Percentiles rank a stretch among this genome's conserved stretches.
These are phyloP conservation scores for Otocyon megalotis DNA, from an alignment of 2,113 vertebrate species.

Conservation along the genomic window DNA sequence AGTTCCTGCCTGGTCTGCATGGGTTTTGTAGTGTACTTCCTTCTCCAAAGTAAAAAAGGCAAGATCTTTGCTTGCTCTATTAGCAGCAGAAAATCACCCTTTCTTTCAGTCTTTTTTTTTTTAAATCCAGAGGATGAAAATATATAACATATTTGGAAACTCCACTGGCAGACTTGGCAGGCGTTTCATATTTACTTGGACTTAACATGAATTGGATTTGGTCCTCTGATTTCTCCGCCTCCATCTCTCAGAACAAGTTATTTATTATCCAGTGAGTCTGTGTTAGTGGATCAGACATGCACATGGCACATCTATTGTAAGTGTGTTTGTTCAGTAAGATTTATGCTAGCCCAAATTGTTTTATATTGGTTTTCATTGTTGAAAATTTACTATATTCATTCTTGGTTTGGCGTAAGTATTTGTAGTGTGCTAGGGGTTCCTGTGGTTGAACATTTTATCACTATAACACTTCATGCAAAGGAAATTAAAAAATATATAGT, in stretches of 20 bases:
- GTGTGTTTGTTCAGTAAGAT: slow-evolving; percentile 62
- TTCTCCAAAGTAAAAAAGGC: not conserved
- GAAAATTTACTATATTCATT: slow-evolving; percentile 70
- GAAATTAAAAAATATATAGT: slow-evolving; percentile 80
- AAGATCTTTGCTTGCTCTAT: slow-evolving; percentile 44
- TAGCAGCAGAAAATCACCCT: slow-evolving; percentile 44
- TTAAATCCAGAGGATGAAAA: slow-evolving; percentile 73
- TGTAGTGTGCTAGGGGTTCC: slow-evolving; percentile 55
- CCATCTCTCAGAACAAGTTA: slow-evolving; percentile 66
- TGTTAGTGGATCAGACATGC: slow-evolving; percentile 69
- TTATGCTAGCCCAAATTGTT: slow-evolving; percentile 72
- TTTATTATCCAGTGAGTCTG: slow-evolving; percentile 71
- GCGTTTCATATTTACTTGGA: slow-evolving; percentile 72
- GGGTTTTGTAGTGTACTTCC: not conserved
- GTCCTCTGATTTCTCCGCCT: slow-evolving; percentile 68
- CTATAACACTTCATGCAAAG: slow-evolving; percentile 73
- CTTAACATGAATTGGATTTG: slow-evolving; percentile 71
- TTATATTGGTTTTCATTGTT: slow-evolving; percentile 76
- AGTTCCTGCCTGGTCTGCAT: not conserved
- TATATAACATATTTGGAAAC: slow-evolving; percentile 70
- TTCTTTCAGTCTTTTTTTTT: slow-evolving; percentile 57
- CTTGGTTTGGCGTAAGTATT: slow-evolving; percentile 46
- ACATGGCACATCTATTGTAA: slow-evolving; percentile 46
- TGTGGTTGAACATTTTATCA: slow-evolving; percentile 72
- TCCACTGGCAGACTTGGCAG: slow-evolving; percentile 66